Evolutionary conservation across 2,888 invertebrate species (phyloP), one percentile per base, ranked within the genome.

Genomic region (Anodontia alba): DNA sequence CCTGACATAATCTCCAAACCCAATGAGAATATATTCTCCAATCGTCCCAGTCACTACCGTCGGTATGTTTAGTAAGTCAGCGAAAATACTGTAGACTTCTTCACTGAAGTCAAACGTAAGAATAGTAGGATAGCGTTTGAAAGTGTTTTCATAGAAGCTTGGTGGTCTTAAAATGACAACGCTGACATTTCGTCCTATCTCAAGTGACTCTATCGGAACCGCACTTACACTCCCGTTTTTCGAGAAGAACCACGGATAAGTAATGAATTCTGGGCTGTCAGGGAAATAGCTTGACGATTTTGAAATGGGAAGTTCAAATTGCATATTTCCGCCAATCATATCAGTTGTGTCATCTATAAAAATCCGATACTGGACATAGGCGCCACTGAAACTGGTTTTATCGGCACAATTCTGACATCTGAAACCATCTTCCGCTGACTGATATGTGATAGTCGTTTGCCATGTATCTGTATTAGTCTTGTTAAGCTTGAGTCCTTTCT

Each of bases 261-360:
- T 42, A 15, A 38, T 1, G 42, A 71, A 71, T 1, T 57, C 42
- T 15, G 76, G 73, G 3, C 38, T 43, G 26, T 1, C 15, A 1
- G 49, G 38, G 26, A 81, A 81, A 51, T 81, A 77, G 15, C 23
- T 7, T 5, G 73, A 78, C 17, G 42, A 38, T n/a, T 38, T n/a
- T 20, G 73, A 78, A 0, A 70, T 49, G 33, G 70, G 81, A 43
- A 70, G 51, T 2, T 71, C n/a, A 2, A 81, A 26, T 26, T 49
- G 70, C 62, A 77, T 73, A 31, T 76, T 81, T 23, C 73, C 81
- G 51, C 81, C 81, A n/a, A 74, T 12, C 81, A 81, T 81, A 29
- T 81, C 74, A 12, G 42, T 57, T 0, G 17, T 31, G 23, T 81
- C 77, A 46, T 69, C 81, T 17, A 70, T 26, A 15, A 73, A 42